Percentiles rank a stretch among this genome's conserved stretches.
phyloP scores from a whole-genome alignment of 2,113 vertebrate species.

The Hipposideros armiger region DNA sequence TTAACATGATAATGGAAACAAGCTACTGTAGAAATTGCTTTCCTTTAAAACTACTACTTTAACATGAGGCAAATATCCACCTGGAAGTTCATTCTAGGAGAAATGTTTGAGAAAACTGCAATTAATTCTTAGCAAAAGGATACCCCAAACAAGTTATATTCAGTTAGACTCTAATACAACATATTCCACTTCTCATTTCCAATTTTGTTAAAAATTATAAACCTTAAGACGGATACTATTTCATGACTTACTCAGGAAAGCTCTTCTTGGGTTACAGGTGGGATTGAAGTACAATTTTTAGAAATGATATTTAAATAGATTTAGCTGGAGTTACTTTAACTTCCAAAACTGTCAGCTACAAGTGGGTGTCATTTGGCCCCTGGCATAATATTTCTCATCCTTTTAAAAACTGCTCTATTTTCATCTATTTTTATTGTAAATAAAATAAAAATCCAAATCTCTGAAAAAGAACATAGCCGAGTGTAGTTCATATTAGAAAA shows the following conservation, averaged over 20 bases:
- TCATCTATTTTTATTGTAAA: slow-evolving; percentile 24
- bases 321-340: not conserved
- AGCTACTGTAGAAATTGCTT: not conserved
- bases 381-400: not conserved
- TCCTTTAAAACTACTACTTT: slow-evolving; percentile 43
- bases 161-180: not conserved
- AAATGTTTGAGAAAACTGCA: not conserved
- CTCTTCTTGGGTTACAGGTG: not conserved
- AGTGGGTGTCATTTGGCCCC: not conserved
- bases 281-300: not conserved
- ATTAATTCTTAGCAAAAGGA: slow-evolving; percentile 58
- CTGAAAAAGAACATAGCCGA: not conserved
- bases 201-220: slow-evolving; percentile 49
- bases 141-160: not conserved
- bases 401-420: slow-evolving; percentile 41
- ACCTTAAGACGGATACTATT: not conserved
- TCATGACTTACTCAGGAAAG: not conserved
- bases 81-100: slow-evolving; percentile 6
- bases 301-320: slow-evolving; percentile 32
- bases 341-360: not conserved
- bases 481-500: not conserved
- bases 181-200: not conserved
- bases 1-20: slow-evolving; percentile 68
- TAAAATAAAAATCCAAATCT: slow-evolving; percentile 39
- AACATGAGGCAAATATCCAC: slow-evolving; percentile 24